Evolutionary conservation across 2,113 vertebrate species (phyloP), one percentile per base, ranked within the genome.

Genomic region (Passer montanus): DNA sequence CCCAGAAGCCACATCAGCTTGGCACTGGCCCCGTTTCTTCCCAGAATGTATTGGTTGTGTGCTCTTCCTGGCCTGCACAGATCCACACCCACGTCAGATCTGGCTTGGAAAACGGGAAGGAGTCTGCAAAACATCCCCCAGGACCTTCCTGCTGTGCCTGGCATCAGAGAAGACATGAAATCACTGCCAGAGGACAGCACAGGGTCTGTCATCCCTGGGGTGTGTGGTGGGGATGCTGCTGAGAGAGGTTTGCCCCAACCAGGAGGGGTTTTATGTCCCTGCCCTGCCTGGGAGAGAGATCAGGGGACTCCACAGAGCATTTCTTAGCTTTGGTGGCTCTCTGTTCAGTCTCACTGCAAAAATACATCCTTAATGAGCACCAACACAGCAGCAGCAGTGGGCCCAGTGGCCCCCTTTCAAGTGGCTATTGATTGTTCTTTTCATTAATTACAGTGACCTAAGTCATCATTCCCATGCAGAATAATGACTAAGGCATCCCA

Each of bases 341-440:
- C 43, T 81, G 56, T 83, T 92, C 46, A 74, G 72, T 88, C 92
- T 93, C 73, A 81, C 66, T 94, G 84, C 74, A 88, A 80, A 70
- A 82, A 91, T 27, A 52, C n/a, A 58, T 43, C 47, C 58, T 46
- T 46, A 41, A 23, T n/a, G 85, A 89, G 87, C 92, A 96, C 92
- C 95, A 94, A 67, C 90, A 86, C 82, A 86, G 92, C 26, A 56
- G 78, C 72, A 44, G 47, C 79, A 79, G 79, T 8, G 55, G 82
- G 52, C 76, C 79, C 31, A 55, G 67, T 37, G 68, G 60, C 37
- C 39, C 58, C n/a, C 41, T 84, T n/a, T 74, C 30, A 75, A 92
- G 62, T 28, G 72, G 56, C 53, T 88, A 43, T 56, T 68, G 41
- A 84, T 52, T 60, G 37, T 23, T 66, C 58, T 90, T 92, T 78